Evolutionary conservation across 37 sponge, comb jelly and placozoan genomes (phyloP), one percentile per base, ranked within the genome.

Genomic region (Spongia lamella): DNA sequence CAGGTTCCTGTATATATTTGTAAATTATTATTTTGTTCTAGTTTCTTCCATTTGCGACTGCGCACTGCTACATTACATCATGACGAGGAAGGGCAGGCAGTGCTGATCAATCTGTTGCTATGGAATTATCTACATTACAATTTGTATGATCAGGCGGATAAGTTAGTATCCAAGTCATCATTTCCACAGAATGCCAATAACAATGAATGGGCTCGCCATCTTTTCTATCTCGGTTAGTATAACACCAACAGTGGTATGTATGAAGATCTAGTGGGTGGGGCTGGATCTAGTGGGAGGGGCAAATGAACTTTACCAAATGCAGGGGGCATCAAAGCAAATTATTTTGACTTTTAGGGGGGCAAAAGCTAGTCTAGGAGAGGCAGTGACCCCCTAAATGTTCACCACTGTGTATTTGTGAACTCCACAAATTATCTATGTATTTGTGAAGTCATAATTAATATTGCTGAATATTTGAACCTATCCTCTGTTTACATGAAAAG

Each of bases 81-180:
- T 36, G 92, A 97, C 59, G 90, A 84, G 57, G 90, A 90, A 38
- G 92, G 94, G 2, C 91, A 90, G 80, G 98, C 98, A 9, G 61
- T 80, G 33, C 80, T 97, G 26, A 68, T 91, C 21, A 97, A 97
- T 60, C 86, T 97, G 17, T 76, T 97, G 25, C 92, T 97, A 9
- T 52, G 94, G 21, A 97, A 97, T 83, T 91, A 88, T 67, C 79
- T 97, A 49, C 92, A 97, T 49, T 91, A 94, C 82, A 93, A 91
- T 66, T 84, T 97, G 21, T 97, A 89, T 77, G 94, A 93, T 22
- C 98, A 94, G 83, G 98, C 94, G 0, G 81, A 89, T 53, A 97
- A 97, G 75, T 73, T 97, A 38, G 79, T 92, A 38, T 82, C 87
- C 37, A 97, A 97, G 84, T 78, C 90, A 3, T 82, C 54, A 14